Percentiles rank a stretch among this genome's conserved stretches.
These are phyloP conservation scores for Agrotis puta DNA, from an alignment of 2,888 invertebrate genomes.

Conservation along the genomic window DNA sequence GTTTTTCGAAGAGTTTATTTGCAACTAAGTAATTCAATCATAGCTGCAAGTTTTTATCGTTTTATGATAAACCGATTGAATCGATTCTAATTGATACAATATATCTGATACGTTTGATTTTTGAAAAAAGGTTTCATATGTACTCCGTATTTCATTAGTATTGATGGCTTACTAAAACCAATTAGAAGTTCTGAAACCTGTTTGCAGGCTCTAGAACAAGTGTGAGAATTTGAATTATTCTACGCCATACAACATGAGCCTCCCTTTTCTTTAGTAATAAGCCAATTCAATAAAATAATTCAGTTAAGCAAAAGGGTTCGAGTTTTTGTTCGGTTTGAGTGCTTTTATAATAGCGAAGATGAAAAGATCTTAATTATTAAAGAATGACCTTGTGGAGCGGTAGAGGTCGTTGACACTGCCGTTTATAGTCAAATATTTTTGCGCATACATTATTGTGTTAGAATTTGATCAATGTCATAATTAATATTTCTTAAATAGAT, in stretches of 20 bases:
- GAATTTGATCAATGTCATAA: slow-evolving; percentile 10
- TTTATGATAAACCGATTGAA: slow-evolving; percentile 53
- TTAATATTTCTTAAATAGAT: slow-evolving; percentile 3
- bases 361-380: slow-evolving; percentile 62
- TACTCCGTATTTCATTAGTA: slow-evolving; percentile 63
- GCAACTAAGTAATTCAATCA: slow-evolving; percentile 49
- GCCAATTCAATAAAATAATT: slow-evolving; percentile 79
- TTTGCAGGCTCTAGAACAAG: slow-evolving; percentile 69
- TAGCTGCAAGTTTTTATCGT: slow-evolving; percentile 44
- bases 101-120: slow-evolving; percentile 35
- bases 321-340: slow-evolving; percentile 68
- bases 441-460: slow-evolving; percentile 26
- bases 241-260: slow-evolving; percentile 57
- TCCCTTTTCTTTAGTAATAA: slow-evolving; percentile 76
- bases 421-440: slow-evolving; percentile 36
- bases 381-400: slow-evolving; percentile 58
- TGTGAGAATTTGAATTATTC: slow-evolving; percentile 72
- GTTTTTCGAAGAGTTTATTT: slow-evolving; percentile 29
- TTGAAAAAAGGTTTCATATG: slow-evolving; percentile 48
- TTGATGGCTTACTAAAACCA: slow-evolving; percentile 67
- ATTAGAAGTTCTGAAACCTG: slow-evolving; percentile 65
- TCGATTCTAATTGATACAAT: slow-evolving; percentile 60
- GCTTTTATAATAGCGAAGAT: slow-evolving; percentile 57
- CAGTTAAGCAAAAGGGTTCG: slow-evolving; percentile 67
- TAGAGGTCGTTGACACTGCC: slow-evolving; percentile 57